Conservation (phyloP, 2,113 vertebrate genomes). For the Bubo blakistoni region DNA sequence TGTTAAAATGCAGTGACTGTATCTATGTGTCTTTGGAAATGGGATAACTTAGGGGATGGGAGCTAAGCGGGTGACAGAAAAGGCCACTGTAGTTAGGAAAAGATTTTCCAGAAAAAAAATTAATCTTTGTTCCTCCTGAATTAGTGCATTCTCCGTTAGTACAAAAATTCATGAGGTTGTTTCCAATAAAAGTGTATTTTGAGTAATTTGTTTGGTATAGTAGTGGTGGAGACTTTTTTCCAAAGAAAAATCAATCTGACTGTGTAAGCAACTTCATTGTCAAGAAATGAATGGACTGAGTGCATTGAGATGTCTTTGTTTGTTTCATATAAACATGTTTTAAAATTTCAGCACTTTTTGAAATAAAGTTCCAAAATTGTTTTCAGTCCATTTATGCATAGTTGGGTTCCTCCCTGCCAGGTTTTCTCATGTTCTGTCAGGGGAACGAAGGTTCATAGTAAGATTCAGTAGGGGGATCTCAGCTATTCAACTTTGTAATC, state of each 20-base stretch:
- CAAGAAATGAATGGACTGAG: neutral
- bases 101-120: neutral
- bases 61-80: neutral
- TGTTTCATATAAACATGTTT: neutral
- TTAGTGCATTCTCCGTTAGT: neutral
- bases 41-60: neutral
- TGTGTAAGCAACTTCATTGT: neutral
- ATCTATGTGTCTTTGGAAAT: neutral
- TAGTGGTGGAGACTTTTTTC: neutral
- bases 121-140: neutral
- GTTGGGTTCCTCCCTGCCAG: rapidly evolving
- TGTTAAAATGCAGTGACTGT: neutral
- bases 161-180: neutral
- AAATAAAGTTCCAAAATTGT: neutral
- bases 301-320: neutral
- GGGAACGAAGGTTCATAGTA: neutral
- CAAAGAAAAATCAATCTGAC: neutral
- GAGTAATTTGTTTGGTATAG: neutral
- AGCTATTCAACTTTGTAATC: neutral
- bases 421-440: neutral
- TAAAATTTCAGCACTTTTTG: neutral
- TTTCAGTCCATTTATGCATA: neutral
- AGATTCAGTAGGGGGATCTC: neutral
- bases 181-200: neutral
- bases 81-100: neutral